These are phyloP conservation scores for Choristoneura rosaceana DNA, from an alignment of 2,888 invertebrate species.

Conservation along the genomic window DNA sequence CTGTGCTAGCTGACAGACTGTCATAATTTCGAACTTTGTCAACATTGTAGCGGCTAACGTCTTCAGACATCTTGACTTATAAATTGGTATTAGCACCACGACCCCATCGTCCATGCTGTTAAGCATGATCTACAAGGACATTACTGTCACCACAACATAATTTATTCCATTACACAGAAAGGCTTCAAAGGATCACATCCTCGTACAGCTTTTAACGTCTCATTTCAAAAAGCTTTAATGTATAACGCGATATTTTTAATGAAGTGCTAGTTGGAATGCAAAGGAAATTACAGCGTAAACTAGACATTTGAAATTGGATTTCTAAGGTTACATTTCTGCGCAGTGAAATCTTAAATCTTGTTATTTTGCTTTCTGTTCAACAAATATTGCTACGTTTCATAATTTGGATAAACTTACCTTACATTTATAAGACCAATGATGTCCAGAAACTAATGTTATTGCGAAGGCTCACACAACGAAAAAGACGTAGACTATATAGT, in stretches of 20 bases:
- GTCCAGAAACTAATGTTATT: too few relatives aligned
- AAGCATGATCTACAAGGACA: not conserved
- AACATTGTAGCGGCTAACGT: not conserved
- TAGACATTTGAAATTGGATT: conserved; percentile 14
- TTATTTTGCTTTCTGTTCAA: too few relatives aligned
- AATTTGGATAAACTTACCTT: too few relatives aligned
- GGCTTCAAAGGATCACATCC: conserved; percentile 12
- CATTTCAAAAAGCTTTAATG: conserved; percentile 5
- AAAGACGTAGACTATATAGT: too few relatives aligned
- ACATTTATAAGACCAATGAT: too few relatives aligned
- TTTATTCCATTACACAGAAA: conserved; percentile 6
- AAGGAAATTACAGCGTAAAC: conserved; percentile 11
- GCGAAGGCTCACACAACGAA: too few relatives aligned
- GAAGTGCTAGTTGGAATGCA: conserved; percentile 15
- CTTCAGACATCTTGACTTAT: not conserved
- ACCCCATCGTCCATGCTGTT: not conserved
- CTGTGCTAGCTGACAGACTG: too few relatives aligned
- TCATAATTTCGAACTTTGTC: too few relatives aligned
- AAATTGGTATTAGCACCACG: not conserved
- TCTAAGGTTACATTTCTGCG: not conserved
- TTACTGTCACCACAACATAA: conserved; percentile 7
- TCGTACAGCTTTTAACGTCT: conserved; percentile 17
- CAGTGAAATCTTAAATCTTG: not conserved
- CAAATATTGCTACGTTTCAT: too few relatives aligned
- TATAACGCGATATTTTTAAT: conserved; percentile 29